Base-by-base conservation (phyloP, 2,888 invertebrate genomes). In the Physocephala rufipes region DNA sequence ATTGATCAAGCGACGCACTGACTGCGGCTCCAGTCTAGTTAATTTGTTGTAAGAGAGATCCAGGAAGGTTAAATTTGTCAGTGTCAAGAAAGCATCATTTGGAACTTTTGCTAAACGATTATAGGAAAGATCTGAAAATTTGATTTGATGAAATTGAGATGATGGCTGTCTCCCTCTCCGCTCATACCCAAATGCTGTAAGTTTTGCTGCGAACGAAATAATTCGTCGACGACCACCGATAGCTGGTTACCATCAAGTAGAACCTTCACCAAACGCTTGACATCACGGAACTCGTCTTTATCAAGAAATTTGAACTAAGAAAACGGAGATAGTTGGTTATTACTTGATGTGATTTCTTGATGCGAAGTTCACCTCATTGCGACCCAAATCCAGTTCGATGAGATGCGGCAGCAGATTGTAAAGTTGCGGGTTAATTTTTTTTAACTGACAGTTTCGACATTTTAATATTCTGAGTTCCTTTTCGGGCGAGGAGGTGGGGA, bases 11-110 rank as follows among this genome's bases (percentile, higher is more conserved):
- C 82, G 81, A 36, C 83, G 78, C 67, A 86, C 83, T 12, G 85
- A 82, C 74, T 90, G 89, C 9, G 90, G 89, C 81, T 92, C 91
- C 74, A 93, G 88, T 67, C 89, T 88, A 78, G 91, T 90, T 76
- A 94, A 88, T 85, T 92, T 92, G 82, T 94, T 94, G 83, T 91
- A 91, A 75, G 93, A 91, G 72, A 95, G 88, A 84, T 94, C 93
- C 75, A 95, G 86, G 78, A 91, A 90, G 73, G 88, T 87, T 71
- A 94, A 88, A 72, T 89, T 89, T 65, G 91, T 90, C 75, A 93
- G 87, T 86, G 93, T 93, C 76, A 89, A 87, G 81, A 95, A 92
- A 65, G 94, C 91, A 76, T 90, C 89, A 71, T 91, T 90, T 74
- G 93, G 91, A 77, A 95, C 88, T 83, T 92, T 90, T 53, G 91